Percentiles rank a stretch among this genome's conserved stretches.
Evolutionary conservation across 2,113 vertebrate species (phyloP).

Genomic region (Acrocephalus kingi): DNA sequence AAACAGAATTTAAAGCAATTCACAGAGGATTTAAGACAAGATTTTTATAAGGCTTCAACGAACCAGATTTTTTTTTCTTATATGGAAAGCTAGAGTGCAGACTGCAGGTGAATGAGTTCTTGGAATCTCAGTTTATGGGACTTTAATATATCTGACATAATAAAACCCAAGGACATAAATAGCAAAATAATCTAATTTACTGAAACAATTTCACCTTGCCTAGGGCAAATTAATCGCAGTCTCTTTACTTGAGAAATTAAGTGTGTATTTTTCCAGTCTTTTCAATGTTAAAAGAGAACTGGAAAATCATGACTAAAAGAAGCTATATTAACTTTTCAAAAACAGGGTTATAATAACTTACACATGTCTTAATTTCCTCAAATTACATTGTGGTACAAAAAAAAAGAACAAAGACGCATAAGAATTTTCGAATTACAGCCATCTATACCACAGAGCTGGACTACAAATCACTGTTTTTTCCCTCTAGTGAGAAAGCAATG

Average conservation of each 20-base stretch:
- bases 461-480: not conserved
- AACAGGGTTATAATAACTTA: not conserved
- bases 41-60: slow-evolving; percentile 11
- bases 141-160: not conserved
- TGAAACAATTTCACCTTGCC: slow-evolving; percentile 19
- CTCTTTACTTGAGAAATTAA: not conserved
- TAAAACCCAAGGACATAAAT: not conserved
- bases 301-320: not conserved
- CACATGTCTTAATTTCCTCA: not conserved
- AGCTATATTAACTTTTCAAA: not conserved
- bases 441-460: not conserved
- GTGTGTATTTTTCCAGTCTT: not conserved
- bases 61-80: not conserved
- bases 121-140: slow-evolving; percentile 18
- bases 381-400: not conserved
- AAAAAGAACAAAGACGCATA: not conserved
- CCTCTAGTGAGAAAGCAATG: not conserved
- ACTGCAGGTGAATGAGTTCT: slow-evolving; percentile 43
- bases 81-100: slow-evolving; percentile 6
- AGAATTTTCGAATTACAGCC: not conserved
- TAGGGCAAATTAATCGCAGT: not conserved
- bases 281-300: not conserved
- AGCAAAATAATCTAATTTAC: slow-evolving; percentile 20
- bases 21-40: not conserved
- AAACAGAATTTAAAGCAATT: not conserved